Percentiles rank a stretch among this genome's conserved stretches.
phyloP scores from a whole-genome alignment of 2,888 invertebrate species.

The Thereva unica region DNA sequence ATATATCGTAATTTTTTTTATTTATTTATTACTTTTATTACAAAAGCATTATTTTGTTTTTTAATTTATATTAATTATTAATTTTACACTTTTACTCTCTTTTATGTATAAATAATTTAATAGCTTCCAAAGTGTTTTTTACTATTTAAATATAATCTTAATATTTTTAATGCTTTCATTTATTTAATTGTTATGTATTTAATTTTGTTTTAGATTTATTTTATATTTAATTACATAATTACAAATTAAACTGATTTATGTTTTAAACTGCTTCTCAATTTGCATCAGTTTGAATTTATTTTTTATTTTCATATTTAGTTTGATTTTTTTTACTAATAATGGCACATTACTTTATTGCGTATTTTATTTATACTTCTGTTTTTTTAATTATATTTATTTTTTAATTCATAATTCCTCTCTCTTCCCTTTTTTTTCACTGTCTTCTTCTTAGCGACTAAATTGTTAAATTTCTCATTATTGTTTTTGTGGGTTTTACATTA shows the following conservation, averaged over 20 bases:
- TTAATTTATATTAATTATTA: conserved; percentile 19
- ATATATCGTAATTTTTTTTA: conserved; percentile 18
- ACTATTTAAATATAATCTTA: too few relatives aligned
- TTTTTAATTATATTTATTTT: conserved; percentile 36
- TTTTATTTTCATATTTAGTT: conserved; percentile 28
- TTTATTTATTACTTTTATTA: neutral
- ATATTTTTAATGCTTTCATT: conserved; percentile 14
- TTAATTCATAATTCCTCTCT: conserved; percentile 21
- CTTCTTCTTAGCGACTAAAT: neutral
- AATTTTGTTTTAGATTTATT: conserved; percentile 17
- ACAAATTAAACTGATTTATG: conserved; percentile 10
- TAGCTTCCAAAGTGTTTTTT: too few relatives aligned
- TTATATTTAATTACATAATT: conserved; percentile 28
- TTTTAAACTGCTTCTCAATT: conserved; percentile 11
- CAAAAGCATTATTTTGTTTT: conserved; percentile 1
- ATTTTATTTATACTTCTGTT: conserved; percentile 44
- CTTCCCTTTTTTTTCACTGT: conserved; percentile 34
- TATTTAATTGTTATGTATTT: conserved; percentile 28
- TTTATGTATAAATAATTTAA: conserved; percentile 8
- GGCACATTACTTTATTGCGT: conserved; percentile 59
- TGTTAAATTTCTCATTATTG: too few relatives aligned
- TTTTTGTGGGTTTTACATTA: too few relatives aligned
- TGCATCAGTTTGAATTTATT: neutral
- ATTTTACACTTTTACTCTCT: conserved; percentile 16
- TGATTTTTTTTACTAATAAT: conserved; percentile 50